Evolutionary conservation across 37 sponge, comb jelly and placozoan species (phyloP).

Genomic region (Cladorhizidae sp.): DNA sequence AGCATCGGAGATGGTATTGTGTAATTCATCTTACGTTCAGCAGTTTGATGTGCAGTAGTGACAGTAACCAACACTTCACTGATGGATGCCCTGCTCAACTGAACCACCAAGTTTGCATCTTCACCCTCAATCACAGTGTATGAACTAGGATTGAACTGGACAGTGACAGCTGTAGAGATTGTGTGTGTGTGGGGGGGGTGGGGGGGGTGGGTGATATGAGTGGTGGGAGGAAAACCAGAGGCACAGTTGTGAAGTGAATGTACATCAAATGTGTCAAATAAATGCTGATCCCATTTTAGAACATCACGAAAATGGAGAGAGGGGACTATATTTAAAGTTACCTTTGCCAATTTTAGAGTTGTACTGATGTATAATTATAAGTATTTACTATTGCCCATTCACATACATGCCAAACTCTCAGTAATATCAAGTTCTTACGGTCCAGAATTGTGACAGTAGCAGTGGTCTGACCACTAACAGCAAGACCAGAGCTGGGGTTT

Average conservation of each 20-base stretch:
- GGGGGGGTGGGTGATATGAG: too few relatives aligned
- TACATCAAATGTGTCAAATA: too few relatives aligned
- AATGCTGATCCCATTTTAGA: too few relatives aligned
- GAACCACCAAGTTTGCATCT: not conserved
- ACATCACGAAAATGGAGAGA: too few relatives aligned
- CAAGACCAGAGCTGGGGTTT: not conserved
- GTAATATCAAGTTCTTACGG: not conserved
- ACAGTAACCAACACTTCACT: constrained; percentile 4
- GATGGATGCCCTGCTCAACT: not conserved
- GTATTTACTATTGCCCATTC: too few relatives aligned
- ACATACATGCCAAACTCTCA: not conserved
- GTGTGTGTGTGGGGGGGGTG: too few relatives aligned
- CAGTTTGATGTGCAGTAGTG: constrained; percentile 43
- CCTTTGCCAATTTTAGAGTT: too few relatives aligned
- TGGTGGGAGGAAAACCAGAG: too few relatives aligned
- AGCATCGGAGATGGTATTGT: too few relatives aligned
- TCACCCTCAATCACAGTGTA: constrained; percentile 15
- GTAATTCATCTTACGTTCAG: constrained; percentile 21
- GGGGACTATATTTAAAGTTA: too few relatives aligned
- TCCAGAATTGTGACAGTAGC: constrained; percentile 5
- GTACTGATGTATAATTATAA: too few relatives aligned
- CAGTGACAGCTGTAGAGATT: constrained; percentile 1
- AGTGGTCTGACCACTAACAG: not conserved
- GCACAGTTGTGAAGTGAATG: too few relatives aligned
- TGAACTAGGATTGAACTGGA: constrained; percentile 30